Conservation (phyloP, 23 tunicate genomes). For the Ascidia mentula region DNA sequence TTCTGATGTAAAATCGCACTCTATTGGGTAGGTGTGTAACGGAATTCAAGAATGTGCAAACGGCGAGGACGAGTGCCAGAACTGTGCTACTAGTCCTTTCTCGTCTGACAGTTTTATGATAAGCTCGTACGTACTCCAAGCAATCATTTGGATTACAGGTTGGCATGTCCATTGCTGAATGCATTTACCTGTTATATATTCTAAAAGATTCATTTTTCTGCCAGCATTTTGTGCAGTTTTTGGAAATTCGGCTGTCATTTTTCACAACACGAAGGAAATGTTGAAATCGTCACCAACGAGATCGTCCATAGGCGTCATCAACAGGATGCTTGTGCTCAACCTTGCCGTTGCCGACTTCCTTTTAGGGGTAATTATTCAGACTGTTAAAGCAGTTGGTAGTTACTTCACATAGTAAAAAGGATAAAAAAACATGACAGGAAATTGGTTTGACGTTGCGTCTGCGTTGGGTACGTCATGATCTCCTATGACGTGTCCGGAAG, state of each 20-base stretch:
- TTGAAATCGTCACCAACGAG: neutral
- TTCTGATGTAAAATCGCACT: too few species aligned
- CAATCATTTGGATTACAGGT: constrained; percentile 77
- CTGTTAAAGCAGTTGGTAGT: neutral
- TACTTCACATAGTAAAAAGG: too few species aligned
- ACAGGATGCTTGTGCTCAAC: constrained; percentile 52
- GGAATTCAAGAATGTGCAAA: constrained; percentile 58
- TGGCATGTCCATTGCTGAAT: neutral
- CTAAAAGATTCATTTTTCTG: neutral
- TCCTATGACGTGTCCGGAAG: too few species aligned
- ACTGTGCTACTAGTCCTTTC: constrained; percentile 67
- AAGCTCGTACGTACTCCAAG: constrained; percentile 46
- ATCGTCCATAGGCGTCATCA: constrained; percentile 21
- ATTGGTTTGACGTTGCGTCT: too few species aligned
- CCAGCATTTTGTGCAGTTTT: constrained; percentile 37
- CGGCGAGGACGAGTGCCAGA: constrained; percentile 85
- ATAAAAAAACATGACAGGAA: too few species aligned
- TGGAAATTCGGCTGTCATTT: constrained; percentile 43
- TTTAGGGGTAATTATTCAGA: constrained; percentile 76
- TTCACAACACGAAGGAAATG: constrained; percentile 17
- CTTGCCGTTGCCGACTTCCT: constrained; percentile 68
- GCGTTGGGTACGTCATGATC: too few species aligned
- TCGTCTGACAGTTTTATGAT: constrained; percentile 69
- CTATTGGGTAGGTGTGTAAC: constrained; percentile 79
- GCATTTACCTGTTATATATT: neutral